Evolutionary conservation across 2,113 vertebrate genomes (phyloP).

Genomic region (Stigmatopora nigra): DNA sequence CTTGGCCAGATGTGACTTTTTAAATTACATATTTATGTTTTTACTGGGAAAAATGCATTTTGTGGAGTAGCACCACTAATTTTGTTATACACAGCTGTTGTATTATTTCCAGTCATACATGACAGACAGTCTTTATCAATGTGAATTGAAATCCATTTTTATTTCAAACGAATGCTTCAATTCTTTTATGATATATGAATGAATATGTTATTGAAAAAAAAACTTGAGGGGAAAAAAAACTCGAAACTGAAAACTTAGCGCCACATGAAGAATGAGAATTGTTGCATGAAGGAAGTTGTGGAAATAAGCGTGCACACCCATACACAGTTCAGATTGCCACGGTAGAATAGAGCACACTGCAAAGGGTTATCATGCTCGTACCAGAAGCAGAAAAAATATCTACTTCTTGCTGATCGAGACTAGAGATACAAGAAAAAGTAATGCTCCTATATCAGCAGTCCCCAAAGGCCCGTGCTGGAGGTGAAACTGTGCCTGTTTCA

Average conservation of each 20-base stretch:
- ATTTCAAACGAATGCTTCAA: neutral
- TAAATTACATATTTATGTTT: no score
- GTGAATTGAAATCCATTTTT: neutral
- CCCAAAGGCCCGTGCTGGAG: constrained; percentile 33
- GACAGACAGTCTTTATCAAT: no score
- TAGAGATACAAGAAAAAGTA: constrained; percentile 38
- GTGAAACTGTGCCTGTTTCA: constrained; percentile 48
- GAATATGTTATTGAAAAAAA: neutral
- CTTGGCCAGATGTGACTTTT: no score
- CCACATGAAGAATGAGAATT: neutral
- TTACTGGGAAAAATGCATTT: no score
- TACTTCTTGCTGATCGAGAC: constrained; percentile 29
- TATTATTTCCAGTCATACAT: no score
- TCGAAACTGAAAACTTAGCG: neutral
- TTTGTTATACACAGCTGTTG: no score
- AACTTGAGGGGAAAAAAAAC: neutral
- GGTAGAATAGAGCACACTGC: constrained; percentile 17
- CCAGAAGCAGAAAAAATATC: constrained; percentile 33
- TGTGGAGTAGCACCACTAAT: no score
- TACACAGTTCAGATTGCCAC: constrained; percentile 26
- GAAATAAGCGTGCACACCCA: constrained; percentile 7
- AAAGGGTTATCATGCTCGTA: constrained; percentile 30
- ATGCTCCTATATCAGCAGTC: constrained; percentile 42
- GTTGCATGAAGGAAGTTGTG: neutral
- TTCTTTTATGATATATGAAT: neutral